Evolutionary conservation across 2,113 vertebrate species (phyloP), one percentile per base, ranked within the genome.

Genomic region (Melanerpes formicivorus): DNA sequence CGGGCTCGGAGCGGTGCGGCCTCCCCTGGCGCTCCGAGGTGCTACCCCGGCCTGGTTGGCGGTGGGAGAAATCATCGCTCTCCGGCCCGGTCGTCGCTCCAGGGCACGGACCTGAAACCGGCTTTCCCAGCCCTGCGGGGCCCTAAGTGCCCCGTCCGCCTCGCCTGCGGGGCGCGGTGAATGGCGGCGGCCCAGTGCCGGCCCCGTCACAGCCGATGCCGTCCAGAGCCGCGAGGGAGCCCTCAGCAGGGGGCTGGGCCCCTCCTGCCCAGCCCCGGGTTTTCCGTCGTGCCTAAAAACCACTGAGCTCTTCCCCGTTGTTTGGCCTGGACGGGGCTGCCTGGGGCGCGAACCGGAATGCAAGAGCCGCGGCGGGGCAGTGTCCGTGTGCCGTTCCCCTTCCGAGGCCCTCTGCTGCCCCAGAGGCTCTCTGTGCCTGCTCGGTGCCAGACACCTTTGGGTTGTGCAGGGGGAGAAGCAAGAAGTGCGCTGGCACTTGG

Each of bases 391-490:
- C 42, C 5, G 6, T 3, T 27, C 25, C 25, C 17, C 0, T 29
- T 78, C 32, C 32, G 4, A 3, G 13, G 58, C 56, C 5, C 46
- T 32, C 30, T 2, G 26, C 26, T 3, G 12, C 64, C 56, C 14
- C 9, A 30, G 6, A 0, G 50, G 50, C 40, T 37, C 10, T 0
- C 25, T 18, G 14, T 42, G 56, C 11, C 18, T 23, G 17, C 32
- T 46, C 10, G 1, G 18, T 16, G 1, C 12, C 22, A 21, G 5
- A 40, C 37, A 30, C 17, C 3, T 5, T 26, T 1, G 19, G 2
- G 2, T 37, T 3, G 0, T 19, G 14, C 15, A 3, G 64, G 27
- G 15, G 10, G 32, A 25, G 55, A 11, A 22, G 4, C 19, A 74
- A 22, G 22, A 5, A 40, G 13, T 1, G 3, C 4, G 34, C 44